Evolutionary conservation across 53 echinoderm and acorn worm genomes (phyloP).

Genomic region (Astropecten irregularis): DNA sequence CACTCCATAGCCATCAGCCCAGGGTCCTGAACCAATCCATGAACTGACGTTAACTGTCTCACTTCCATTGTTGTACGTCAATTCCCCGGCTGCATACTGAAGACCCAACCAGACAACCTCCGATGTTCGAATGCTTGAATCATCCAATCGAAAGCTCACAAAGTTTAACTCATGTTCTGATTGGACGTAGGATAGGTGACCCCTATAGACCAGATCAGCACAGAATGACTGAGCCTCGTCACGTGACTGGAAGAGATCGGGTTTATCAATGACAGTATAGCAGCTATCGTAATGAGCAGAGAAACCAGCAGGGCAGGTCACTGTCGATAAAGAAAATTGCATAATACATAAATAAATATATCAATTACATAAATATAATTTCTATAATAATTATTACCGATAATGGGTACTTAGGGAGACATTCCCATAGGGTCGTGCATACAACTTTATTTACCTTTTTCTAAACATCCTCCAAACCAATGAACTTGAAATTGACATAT

Average conservation of each 20-base stretch:
- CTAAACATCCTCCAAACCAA: too few species aligned
- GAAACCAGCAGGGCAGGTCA: slow-evolving; percentile 67
- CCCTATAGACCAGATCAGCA: slow-evolving; percentile 43
- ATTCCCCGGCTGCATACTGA: neutral
- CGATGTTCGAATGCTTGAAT: slow-evolving; percentile 9
- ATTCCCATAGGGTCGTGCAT: too few species aligned
- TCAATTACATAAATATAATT: neutral
- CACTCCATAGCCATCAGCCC: slow-evolving; percentile 67
- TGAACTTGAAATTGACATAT: too few species aligned
- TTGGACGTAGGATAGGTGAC: slow-evolving; percentile 64
- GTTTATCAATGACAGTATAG: slow-evolving; percentile 57
- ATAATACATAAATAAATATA: too few species aligned
- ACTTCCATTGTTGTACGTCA: slow-evolving; percentile 51
- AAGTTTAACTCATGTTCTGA: slow-evolving; percentile 55
- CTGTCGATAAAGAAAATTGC: slow-evolving; percentile 14
- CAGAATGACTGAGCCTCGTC: slow-evolving; percentile 49
- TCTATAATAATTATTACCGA: too few species aligned
- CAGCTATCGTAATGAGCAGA: slow-evolving; percentile 59
- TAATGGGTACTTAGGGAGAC: too few species aligned
- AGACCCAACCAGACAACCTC: slow-evolving; percentile 56
- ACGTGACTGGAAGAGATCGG: slow-evolving; percentile 5
- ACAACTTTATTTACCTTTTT: too few species aligned
- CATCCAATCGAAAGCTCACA: slow-evolving; percentile 61
- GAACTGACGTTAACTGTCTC: slow-evolving; percentile 35
- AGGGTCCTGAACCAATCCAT: slow-evolving; percentile 39